Evolutionary conservation across 2,797 vertebrate genomes (phyloP).

Genomic region (Glossophaga mutica): DNA sequence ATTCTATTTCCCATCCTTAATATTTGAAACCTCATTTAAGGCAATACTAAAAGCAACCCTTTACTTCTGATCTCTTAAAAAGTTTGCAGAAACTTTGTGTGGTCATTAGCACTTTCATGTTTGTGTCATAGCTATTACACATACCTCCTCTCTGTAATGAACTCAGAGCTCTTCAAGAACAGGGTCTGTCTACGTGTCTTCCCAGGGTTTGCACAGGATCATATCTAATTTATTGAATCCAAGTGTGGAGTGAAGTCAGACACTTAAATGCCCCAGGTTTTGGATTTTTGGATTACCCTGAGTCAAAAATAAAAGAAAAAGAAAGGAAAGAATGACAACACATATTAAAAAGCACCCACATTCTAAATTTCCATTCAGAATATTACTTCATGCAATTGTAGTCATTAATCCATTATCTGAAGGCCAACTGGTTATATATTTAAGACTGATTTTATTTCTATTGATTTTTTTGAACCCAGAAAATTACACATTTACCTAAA

Average conservation of each 20-base stretch:
- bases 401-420: neutral
- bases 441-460: neutral
- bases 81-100: neutral
- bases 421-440: neutral
- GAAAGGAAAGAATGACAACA: neutral
- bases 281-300: neutral
- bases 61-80: neutral
- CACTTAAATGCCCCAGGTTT: neutral
- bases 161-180: neutral
- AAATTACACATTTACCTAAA: constrained; percentile 27
- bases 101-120: neutral
- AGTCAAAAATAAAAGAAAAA: neutral
- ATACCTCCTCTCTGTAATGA: neutral
- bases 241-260: neutral
- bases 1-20: neutral
- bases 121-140: neutral
- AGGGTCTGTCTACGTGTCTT: neutral
- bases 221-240: neutral
- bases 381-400: neutral
- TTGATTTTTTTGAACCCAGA: neutral
- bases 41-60: neutral
- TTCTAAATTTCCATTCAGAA: neutral
- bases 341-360: neutral
- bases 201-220: neutral
- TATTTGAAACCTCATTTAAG: neutral